phyloP scores from a whole-genome alignment of 2,113 vertebrate species.

The Malurus alboscapulatus region DNA sequence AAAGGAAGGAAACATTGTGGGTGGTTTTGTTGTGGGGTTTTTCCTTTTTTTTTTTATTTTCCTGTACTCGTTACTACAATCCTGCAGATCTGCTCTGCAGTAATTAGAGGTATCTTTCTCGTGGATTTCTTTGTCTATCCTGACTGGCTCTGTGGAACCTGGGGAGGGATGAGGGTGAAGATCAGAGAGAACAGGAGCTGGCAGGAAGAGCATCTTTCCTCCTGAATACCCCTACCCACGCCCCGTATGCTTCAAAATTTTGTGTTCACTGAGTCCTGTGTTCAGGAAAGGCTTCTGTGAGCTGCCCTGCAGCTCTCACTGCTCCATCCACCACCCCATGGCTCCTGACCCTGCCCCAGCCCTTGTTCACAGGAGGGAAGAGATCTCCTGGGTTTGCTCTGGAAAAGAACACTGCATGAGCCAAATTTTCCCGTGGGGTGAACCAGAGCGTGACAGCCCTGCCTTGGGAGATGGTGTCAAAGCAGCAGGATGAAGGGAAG shows the following conservation, averaged over 20 bases:
- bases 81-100: background rate
- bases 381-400: background rate
- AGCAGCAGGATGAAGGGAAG: background rate
- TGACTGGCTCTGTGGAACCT: background rate
- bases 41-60: background rate
- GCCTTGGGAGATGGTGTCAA: background rate
- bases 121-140: background rate
- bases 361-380: fast-evolving
- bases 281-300: background rate
- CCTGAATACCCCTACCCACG: background rate
- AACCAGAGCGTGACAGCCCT: fast-evolving
- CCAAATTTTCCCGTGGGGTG: background rate
- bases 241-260: background rate
- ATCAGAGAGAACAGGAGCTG: background rate
- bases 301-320: background rate
- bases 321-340: background rate
- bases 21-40: background rate
- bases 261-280: background rate
- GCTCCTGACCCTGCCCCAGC: background rate
- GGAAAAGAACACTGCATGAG: background rate
- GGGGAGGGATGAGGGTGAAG: background rate
- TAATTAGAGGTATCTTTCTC: background rate
- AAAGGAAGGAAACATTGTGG: background rate
- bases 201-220: background rate
- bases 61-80: background rate